Evolutionary conservation across 2,113 vertebrate genomes (phyloP).

Genomic region (Martes martes): DNA sequence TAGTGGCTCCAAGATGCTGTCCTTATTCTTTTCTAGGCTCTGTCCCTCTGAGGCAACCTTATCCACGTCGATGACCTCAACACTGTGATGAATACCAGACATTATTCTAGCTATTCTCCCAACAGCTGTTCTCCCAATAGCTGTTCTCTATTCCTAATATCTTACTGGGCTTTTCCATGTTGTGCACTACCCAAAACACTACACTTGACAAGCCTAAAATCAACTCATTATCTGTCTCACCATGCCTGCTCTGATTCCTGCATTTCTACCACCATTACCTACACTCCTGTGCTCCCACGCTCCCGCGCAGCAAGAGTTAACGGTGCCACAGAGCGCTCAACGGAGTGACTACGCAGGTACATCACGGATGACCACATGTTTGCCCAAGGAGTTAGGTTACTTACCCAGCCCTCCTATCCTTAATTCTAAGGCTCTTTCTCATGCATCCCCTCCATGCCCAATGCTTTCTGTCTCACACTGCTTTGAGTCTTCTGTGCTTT

Average conservation of each 20-base stretch:
- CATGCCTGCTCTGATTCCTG: neutral
- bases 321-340: neutral
- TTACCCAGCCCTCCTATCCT: neutral
- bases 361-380: fast-evolving
- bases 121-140: neutral
- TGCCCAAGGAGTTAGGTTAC: neutral
- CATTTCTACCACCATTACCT: neutral
- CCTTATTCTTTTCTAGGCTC: neutral
- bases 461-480: neutral
- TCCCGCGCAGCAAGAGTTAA: neutral
- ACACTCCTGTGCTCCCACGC: neutral
- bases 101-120: neutral
- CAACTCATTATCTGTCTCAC: neutral
- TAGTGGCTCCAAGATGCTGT: neutral
- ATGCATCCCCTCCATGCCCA: neutral
- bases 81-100: neutral
- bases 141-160: neutral
- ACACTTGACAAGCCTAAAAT: neutral
- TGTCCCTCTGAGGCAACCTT: neutral
- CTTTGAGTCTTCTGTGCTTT: neutral
- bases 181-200: neutral
- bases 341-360: neutral
- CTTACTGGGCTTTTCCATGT: neutral
- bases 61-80: too few species aligned
- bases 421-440: neutral